Evolutionary conservation across 2,797 vertebrate species (phyloP).

Genomic region (Myioborus melanocephalus): DNA sequence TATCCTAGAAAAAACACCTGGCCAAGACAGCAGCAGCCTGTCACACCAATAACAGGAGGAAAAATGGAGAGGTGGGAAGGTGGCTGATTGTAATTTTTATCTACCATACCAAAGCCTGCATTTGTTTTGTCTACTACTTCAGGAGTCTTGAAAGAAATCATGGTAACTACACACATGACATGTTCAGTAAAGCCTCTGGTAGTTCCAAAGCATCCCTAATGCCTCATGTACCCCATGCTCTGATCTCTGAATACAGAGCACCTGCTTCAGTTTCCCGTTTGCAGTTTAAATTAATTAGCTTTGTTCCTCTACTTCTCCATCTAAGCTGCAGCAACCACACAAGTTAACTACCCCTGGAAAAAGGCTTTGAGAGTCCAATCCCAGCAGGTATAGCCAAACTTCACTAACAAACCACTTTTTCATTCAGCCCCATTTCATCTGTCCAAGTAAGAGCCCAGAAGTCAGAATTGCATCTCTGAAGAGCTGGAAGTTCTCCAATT

Average conservation of each 20-base stretch:
- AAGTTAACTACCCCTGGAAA: not conserved
- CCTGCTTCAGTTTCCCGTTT: not conserved
- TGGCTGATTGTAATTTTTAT: not conserved
- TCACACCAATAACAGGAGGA: not conserved
- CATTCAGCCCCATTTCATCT: not conserved
- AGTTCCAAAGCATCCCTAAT: fast-evolving
- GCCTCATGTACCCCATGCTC: too few relatives aligned
- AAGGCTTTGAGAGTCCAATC: not conserved
- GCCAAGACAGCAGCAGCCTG: not conserved
- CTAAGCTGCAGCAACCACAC: not conserved
- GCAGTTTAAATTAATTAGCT: not conserved
- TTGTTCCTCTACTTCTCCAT: not conserved
- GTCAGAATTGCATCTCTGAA: fast-evolving
- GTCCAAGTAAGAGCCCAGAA: not conserved
- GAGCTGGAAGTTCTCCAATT: not conserved
- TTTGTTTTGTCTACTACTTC: not conserved
- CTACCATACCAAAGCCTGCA: not conserved
- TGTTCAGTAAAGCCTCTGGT: not conserved
- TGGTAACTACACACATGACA: not conserved
- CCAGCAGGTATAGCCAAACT: not conserved
- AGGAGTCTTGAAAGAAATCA: not conserved
- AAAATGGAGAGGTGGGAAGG: fast-evolving
- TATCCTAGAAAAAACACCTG: not conserved
- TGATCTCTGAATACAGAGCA: not conserved
- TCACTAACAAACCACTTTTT: not conserved